phyloP scores from a whole-genome alignment of 2,888 invertebrate species.

The Chymomyza procnemis region DNA sequence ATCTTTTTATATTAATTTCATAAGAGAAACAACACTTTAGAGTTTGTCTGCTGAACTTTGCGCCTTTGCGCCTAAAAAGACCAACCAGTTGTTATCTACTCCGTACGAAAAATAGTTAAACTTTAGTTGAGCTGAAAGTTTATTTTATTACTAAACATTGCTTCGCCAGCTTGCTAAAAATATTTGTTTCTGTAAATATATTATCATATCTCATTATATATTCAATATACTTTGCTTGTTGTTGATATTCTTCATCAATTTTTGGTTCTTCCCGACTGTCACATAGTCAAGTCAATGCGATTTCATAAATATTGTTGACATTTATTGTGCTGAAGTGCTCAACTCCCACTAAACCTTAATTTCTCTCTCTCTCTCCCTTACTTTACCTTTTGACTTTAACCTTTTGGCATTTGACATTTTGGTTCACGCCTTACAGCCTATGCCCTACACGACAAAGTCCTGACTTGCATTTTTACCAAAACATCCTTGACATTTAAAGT shows the following conservation, averaged over 20 bases:
- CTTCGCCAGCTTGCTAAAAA: constrained; percentile 32
- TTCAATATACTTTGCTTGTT: constrained; percentile 12
- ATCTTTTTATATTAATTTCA: too few species aligned
- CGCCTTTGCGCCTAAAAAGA: too few species aligned
- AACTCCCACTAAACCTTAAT: constrained; percentile 2
- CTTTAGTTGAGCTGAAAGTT: too few species aligned
- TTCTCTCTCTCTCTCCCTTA: too few species aligned
- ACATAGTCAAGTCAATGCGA: constrained; percentile 25
- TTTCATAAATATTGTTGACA: constrained; percentile 35
- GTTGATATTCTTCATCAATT: constrained; percentile 2
- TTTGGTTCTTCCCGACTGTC: background rate
- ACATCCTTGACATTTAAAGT: constrained; percentile 53
- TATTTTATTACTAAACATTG: too few species aligned
- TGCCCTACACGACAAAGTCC: too few species aligned
- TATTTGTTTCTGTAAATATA: constrained; percentile 25
- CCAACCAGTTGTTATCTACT: too few species aligned
- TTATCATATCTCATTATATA: constrained; percentile 5
- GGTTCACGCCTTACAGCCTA: background rate
- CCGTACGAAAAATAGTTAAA: too few species aligned
- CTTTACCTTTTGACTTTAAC: constrained; percentile 41
- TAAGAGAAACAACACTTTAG: too few species aligned
- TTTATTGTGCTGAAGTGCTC: constrained; percentile 15
- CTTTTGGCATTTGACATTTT: constrained; percentile 4
- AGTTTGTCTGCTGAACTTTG: too few species aligned
- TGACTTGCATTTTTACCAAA: too few species aligned